These are phyloP conservation scores for Astreopora myriophthalma DNA, from an alignment of 64 coral and sea anemone genomes.

Conservation along the genomic window DNA sequence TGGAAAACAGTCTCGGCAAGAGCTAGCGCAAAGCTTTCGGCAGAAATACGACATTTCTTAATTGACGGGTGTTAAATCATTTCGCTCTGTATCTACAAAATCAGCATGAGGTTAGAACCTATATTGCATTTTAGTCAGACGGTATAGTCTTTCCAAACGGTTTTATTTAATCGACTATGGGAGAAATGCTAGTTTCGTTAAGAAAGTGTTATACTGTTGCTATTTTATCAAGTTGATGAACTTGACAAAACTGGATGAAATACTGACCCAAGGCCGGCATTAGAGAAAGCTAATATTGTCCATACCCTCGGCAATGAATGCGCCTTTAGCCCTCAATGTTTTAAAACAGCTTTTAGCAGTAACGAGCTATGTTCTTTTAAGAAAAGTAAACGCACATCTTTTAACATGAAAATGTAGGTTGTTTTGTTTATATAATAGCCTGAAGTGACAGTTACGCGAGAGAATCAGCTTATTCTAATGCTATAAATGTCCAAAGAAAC, in stretches of 20 bases:
- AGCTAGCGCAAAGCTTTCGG: neutral
- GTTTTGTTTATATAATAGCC: neutral
- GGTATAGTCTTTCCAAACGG: no score
- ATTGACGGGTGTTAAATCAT: neutral
- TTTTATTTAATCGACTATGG: no score
- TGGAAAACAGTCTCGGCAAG: neutral
- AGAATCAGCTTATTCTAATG: neutral
- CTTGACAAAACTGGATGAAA: no score
- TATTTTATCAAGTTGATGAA: no score
- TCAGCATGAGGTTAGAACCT: neutral
- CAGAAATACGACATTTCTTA: neutral
- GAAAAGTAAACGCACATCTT: neutral
- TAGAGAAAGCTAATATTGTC: neutral
- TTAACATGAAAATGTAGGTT: neutral
- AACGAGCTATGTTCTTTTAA: neutral
- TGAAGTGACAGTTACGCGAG: neutral
- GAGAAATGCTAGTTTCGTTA: no score
- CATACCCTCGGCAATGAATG: neutral
- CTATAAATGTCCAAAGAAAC: neutral
- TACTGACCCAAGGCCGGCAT: no score
- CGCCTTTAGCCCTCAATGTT: neutral
- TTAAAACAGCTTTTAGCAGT: conserved; percentile 18
- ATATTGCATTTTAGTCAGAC: no score
- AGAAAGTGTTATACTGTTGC: no score
- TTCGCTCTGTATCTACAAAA: neutral